Evolutionary conservation across 1,140 invertebrate genomes (phyloP).

Genomic region (Charaxes varanes): DNA sequence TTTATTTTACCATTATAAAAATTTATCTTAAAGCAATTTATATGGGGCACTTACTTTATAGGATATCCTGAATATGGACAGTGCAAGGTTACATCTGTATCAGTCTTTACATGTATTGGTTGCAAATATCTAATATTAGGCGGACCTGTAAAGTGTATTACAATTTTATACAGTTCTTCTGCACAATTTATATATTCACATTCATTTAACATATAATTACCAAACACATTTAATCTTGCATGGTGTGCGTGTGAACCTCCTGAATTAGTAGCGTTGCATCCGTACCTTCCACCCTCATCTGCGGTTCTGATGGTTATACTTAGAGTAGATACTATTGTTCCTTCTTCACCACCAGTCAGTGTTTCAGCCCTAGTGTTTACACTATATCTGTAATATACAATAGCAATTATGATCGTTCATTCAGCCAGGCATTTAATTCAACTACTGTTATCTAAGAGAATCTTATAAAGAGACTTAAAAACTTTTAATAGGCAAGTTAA

Average conservation of each 20-base stretch:
- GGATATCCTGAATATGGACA: constrained; percentile 93
- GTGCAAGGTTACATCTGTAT: constrained; percentile 82
- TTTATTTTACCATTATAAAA: neutral
- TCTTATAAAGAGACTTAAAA: no score
- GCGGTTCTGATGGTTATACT: constrained; percentile 59
- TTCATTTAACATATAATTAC: constrained; percentile 22
- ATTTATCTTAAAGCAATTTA: neutral
- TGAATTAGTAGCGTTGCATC: constrained; percentile 62
- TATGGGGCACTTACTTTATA: constrained; percentile 71
- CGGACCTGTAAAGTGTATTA: constrained; percentile 76
- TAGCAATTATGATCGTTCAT: no score
- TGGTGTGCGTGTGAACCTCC: constrained; percentile 59
- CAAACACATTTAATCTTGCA: constrained; percentile 60
- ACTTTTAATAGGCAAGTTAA: no score
- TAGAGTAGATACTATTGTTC: constrained; percentile 58
- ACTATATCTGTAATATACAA: constrained; percentile 48
- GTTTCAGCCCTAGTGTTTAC: constrained; percentile 63
- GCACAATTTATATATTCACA: constrained; percentile 1
- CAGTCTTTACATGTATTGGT: constrained; percentile 88
- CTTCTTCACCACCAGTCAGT: constrained; percentile 50
- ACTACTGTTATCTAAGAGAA: no score
- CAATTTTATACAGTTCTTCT: constrained; percentile 1
- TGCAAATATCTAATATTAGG: constrained; percentile 86
- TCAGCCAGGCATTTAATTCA: no score
- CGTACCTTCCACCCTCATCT: constrained; percentile 62